These are phyloP conservation scores for Eucriotettix oculatus DNA, from an alignment of 2,888 invertebrate species.

Conservation along the genomic window DNA sequence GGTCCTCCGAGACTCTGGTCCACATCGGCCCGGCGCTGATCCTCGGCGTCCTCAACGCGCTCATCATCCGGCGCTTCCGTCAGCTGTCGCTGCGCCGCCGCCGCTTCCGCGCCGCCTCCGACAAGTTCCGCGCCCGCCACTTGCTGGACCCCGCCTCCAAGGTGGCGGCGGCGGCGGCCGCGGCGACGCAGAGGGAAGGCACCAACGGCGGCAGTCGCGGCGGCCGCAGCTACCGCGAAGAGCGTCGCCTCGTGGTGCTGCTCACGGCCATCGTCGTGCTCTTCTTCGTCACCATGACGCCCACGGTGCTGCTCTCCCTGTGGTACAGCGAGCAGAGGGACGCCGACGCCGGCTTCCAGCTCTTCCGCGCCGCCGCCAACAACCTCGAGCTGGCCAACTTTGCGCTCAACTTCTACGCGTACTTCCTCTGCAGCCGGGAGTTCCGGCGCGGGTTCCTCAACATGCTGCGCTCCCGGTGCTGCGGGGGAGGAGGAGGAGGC, in stretches of 20 bases:
- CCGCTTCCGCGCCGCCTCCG: slow-evolving; percentile 4
- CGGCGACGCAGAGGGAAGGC: neutral
- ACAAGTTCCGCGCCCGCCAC: slow-evolving; percentile 4
- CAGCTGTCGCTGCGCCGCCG: neutral
- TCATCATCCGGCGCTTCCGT: neutral
- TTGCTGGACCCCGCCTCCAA: neutral
- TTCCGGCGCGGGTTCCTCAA: neutral
- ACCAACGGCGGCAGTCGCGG: neutral
- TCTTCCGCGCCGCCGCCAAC: neutral
- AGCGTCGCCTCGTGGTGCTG: neutral
- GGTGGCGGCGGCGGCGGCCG: neutral
- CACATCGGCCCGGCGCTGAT: neutral
- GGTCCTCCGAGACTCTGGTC: neutral
- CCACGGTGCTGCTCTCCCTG: neutral
- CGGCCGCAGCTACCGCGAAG: neutral
- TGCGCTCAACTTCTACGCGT: neutral
- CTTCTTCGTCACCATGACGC: neutral
- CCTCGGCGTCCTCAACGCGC: neutral
- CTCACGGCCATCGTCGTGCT: neutral
- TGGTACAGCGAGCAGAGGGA: neutral
- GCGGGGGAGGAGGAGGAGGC: neutral
- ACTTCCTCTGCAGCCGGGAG: neutral
- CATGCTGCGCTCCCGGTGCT: neutral
- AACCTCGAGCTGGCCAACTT: neutral
- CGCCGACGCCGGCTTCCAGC: neutral